Percentiles rank a stretch among this genome's conserved stretches.
Conservation (phyloP, 1,140 invertebrate species). For the Cydia splendana region DNA sequence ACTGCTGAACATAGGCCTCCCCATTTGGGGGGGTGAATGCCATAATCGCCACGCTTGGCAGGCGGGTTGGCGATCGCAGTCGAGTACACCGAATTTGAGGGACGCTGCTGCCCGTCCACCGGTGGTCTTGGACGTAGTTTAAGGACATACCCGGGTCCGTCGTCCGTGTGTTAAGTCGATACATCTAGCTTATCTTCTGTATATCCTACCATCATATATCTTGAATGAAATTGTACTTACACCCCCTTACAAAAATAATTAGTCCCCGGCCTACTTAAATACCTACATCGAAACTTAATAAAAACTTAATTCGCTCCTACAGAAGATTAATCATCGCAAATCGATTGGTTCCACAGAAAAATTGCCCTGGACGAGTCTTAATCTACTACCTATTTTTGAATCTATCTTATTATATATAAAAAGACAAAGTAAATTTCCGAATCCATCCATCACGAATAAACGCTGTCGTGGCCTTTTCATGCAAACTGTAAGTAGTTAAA, state of each 20-base stretch:
- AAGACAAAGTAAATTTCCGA: not conserved
- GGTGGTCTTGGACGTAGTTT: no score
- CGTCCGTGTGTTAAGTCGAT: no score
- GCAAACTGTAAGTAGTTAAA: constrained; percentile 1
- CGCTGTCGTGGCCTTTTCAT: not conserved
- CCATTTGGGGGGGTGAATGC: no score
- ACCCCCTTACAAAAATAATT: not conserved
- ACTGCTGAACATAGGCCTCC: no score
- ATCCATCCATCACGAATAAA: constrained; percentile 15
- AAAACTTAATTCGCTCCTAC: constrained; percentile 14
- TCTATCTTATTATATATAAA: not conserved
- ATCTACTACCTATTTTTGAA: not conserved
- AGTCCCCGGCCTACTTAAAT: not conserved
- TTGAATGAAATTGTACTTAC: no score
- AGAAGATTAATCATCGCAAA: constrained; percentile 23
- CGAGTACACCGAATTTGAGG: no score
- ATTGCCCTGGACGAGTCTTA: not conserved
- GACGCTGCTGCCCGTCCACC: no score
- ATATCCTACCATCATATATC: no score
- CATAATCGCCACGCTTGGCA: no score
- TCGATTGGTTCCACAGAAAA: constrained; percentile 25
- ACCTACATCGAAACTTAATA: not conserved
- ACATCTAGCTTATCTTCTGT: no score
- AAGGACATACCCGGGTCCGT: no score
- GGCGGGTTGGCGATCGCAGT: no score